Evolutionary conservation across 1,140 invertebrate genomes (phyloP), one percentile per base, ranked within the genome.

Genomic region (Zaprionus camerounensis): DNA sequence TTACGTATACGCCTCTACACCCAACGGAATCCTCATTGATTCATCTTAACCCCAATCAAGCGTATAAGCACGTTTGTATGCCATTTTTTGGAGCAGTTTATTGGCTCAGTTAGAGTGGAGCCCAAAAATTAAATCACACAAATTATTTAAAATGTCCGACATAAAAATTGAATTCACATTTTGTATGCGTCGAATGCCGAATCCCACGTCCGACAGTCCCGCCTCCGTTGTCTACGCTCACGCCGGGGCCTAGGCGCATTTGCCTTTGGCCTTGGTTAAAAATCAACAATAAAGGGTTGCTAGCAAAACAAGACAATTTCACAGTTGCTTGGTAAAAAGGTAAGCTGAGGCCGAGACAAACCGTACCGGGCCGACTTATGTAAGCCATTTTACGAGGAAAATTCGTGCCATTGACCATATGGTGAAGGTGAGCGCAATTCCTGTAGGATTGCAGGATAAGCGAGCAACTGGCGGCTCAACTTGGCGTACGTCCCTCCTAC

Each of bases 261-360:
- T 75, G 58, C 67, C 67, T 70, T 67, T 68, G 76, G 63, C 67
- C 71, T 73, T 70, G 71, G 78, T 71, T 78, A 78, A 71, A 76
- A 81, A 73, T 80, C 67, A 70, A 76, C 59, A 80, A 88, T 79
- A 87, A 87, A 88, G 78, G 84, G 84, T 88, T 81, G 73, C 71
- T 76, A 64, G 71, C 76, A 78, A 71, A 84, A 81, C 81, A 87
- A 87, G 84, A 87, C 84, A 87, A 87, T 87, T 87, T 87, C 80
- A 84, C 84, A 88, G 84, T 87, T 88, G 84, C 84, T 80, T 81
- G 84, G 84, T 81, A 79, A 90, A 87, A 87, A 87, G 84, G 84
- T 87, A 90, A 79, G 62, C 73, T 49, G 53, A 63, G 46, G 46
- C 22, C 34, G 53, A 20, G 55, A 59, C 46, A 2, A 34, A 34